Evolutionary conservation across 1,140 invertebrate genomes (phyloP), one percentile per base, ranked within the genome.

Genomic region (Drosophila asahinai): DNA sequence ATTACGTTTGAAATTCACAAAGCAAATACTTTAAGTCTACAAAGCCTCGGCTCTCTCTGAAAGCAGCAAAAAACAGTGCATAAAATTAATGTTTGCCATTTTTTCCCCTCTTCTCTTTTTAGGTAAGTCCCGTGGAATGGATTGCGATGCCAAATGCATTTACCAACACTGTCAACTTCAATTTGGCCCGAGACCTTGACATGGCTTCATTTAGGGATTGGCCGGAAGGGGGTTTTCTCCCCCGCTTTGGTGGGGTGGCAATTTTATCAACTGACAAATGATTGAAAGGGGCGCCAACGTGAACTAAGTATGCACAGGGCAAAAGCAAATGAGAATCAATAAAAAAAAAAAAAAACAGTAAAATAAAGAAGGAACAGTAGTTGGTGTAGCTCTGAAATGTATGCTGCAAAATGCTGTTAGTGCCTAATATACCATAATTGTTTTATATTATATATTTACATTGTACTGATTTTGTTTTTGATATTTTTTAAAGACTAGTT

Each of bases 141-240:
- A 42, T 15, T 9, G 15, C 36, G 36, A 68, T 49, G 43, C 22
- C 30, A 51, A 43, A 25, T 49, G 67, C 43, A 40, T 73, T 58
- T 42, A 58, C 67, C 45, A 73, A 36, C 52, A 48, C 51, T 49
- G 52, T 67, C 45, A 58, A 36, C 43, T 25, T 33, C 27, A 59
- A 71, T 72, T 73, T 60, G n/a, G 19, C n/a, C 19, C 2, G 36
- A 51, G 70, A 60, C 67, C 71, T 73, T 73, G 71, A 74, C 71
- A 73, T 45, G 71, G 38, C 68, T 58, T 42, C 19, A 66, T 63
- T 66, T 22, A 27, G 11, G 17, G 5, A 4, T 17, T 40, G 27
- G 17, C n/a, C 36, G 6, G 19, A 0, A 9, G 17, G 15, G 22
- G 8, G 15, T 47, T 15, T 19, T 36, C 11, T 15, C 12, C 19